Evolutionary conservation across 2,797 vertebrate genomes (phyloP).

Genomic region (Clangula hyemalis): DNA sequence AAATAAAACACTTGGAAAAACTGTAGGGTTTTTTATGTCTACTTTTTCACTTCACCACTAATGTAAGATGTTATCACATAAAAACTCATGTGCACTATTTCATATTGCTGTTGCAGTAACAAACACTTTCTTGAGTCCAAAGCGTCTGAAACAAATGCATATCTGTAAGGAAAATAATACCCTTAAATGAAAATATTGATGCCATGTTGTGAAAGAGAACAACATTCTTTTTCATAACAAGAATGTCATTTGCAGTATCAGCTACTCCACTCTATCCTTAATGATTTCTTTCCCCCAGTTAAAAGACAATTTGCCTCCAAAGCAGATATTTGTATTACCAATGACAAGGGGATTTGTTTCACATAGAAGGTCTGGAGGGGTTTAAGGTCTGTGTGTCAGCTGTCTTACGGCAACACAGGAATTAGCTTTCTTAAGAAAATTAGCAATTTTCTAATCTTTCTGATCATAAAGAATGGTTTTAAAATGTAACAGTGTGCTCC

Average conservation of each 20-base stretch:
- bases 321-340: neutral
- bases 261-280: neutral
- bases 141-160: neutral
- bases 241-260: neutral
- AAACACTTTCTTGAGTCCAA: neutral
- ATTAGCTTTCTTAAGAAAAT: neutral
- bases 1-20: slow-evolving; percentile 23
- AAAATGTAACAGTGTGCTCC: neutral
- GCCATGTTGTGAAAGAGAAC: neutral
- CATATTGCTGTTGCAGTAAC: neutral
- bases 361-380: neutral
- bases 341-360: neutral
- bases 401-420: neutral
- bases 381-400: neutral
- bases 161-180: neutral
- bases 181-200: neutral
- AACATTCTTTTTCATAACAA: neutral
- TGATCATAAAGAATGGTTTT: neutral
- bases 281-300: neutral
- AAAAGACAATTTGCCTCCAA: neutral
- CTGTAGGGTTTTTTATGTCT: neutral
- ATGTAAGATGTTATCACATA: neutral
- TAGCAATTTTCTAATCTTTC: neutral
- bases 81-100: slow-evolving; percentile 3
- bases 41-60: neutral